These are phyloP conservation scores for Drosophila pseudoobscura DNA, from an alignment of 1,140 invertebrate species.

Conservation along the genomic window DNA sequence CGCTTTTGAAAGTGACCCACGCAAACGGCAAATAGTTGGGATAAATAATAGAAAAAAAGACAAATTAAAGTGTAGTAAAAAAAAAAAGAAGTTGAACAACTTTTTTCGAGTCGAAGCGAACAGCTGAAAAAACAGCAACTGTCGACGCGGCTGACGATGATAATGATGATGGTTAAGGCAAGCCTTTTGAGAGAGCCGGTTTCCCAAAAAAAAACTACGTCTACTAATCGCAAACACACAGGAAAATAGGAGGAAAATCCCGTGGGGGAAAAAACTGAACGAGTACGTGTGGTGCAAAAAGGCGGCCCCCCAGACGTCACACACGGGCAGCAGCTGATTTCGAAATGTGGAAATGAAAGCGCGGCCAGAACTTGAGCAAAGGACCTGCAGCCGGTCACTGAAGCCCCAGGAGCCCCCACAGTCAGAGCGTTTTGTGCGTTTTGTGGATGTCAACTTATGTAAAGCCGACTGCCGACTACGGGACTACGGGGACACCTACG, in stretches of 20 bases:
- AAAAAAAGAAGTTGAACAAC: slow-evolving; percentile 74
- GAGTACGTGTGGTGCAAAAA: background rate
- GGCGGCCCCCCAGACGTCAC: slow-evolving; percentile 5
- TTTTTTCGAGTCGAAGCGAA: slow-evolving; percentile 58
- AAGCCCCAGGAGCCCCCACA: slow-evolving; percentile 43
- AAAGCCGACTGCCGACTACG: slow-evolving; percentile 47
- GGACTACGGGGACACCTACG: too few species aligned
- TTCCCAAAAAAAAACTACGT: slow-evolving; percentile 40
- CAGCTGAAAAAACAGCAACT: slow-evolving; percentile 74
- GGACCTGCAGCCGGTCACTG: slow-evolving; percentile 78
- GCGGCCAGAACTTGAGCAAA: slow-evolving; percentile 69
- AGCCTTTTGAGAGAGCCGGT: slow-evolving; percentile 73
- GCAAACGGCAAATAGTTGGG: slow-evolving; percentile 69
- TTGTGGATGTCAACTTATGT: slow-evolving; percentile 71
- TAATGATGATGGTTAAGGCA: slow-evolving; percentile 5
- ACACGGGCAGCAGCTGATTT: slow-evolving; percentile 65
- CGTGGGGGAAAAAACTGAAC: slow-evolving; percentile 57
- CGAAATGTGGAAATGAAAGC: slow-evolving; percentile 31
- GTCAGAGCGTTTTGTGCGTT: too few species aligned
- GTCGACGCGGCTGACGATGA: slow-evolving; percentile 32
- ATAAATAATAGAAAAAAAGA: slow-evolving; percentile 63
- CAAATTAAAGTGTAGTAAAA: slow-evolving; percentile 77
- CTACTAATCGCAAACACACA: slow-evolving; percentile 4
- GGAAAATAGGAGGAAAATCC: slow-evolving; percentile 20
- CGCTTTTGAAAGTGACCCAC: slow-evolving; percentile 70